Evolutionary conservation across 2,113 vertebrate species (phyloP).

Genomic region (Tapirus terrestris): DNA sequence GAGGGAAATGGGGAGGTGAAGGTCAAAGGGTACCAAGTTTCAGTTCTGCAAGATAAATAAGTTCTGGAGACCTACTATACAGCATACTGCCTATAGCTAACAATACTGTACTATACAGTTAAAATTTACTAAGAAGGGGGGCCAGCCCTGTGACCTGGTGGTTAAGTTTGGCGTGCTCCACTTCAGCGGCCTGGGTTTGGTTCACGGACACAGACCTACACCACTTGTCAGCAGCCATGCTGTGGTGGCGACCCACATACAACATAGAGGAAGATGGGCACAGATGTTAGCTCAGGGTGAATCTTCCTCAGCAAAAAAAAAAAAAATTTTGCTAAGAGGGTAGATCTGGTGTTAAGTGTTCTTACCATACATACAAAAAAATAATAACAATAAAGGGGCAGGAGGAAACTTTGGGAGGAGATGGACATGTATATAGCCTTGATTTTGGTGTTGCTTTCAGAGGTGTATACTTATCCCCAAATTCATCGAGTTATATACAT

Average conservation of each 20-base stretch:
- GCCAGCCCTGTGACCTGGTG: too few relatives aligned
- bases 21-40: not conserved
- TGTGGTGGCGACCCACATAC: too few relatives aligned
- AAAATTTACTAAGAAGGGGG: not conserved
- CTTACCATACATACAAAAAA: not conserved
- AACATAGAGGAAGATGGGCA: too few relatives aligned
- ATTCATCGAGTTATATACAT: too few relatives aligned
- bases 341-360: not conserved
- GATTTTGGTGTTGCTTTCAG: not conserved
- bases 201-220: too few relatives aligned
- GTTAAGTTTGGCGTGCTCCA: too few relatives aligned
- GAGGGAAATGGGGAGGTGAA: not conserved
- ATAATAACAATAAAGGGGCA: not conserved
- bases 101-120: not conserved
- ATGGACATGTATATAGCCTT: not conserved
- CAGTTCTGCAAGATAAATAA: not conserved
- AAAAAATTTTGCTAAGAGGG: not conserved
- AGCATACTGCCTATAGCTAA: not conserved
- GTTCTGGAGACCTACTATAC: not conserved
- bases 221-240: too few relatives aligned
- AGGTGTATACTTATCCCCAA: not conserved
- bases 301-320: too few relatives aligned
- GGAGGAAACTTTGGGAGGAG: not conserved
- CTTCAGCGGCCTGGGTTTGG: too few relatives aligned
- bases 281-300: too few relatives aligned